phyloP scores from a whole-genome alignment of 2,113 vertebrate species.

The Sminthopsis crassicaudata region DNA sequence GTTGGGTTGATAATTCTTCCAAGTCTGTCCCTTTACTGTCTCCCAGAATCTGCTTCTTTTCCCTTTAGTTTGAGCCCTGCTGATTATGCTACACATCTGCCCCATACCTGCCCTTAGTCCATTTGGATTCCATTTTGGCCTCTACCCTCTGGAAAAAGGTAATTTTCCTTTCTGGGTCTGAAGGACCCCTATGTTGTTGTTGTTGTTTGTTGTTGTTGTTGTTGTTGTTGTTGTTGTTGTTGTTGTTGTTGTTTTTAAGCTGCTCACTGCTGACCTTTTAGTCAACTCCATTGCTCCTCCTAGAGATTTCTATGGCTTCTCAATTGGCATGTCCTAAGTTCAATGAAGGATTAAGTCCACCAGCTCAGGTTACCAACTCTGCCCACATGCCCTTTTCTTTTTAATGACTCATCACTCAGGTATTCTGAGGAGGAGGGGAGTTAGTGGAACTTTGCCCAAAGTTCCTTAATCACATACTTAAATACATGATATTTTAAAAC shows the following conservation, averaged over 20 bases:
- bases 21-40: background rate
- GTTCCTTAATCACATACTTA: background rate
- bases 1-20: background rate
- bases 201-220: too few relatives aligned
- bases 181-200: background rate
- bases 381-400: background rate
- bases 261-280: background rate
- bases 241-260: too few relatives aligned
- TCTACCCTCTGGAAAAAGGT: background rate
- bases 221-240: too few relatives aligned
- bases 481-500: background rate
- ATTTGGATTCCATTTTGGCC: background rate
- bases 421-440: background rate
- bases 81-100: background rate
- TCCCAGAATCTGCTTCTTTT: background rate
- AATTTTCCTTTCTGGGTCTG: background rate
- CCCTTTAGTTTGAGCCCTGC: background rate
- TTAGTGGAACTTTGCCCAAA: background rate
- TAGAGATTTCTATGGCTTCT: background rate
- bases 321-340: background rate
- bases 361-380: background rate
- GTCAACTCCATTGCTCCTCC: background rate
- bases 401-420: background rate
- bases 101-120: background rate
- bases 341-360: slow-evolving; percentile 1